phyloP scores from a whole-genome alignment of 1,140 invertebrate species.

The Caenorhabditis remanei region DNA sequence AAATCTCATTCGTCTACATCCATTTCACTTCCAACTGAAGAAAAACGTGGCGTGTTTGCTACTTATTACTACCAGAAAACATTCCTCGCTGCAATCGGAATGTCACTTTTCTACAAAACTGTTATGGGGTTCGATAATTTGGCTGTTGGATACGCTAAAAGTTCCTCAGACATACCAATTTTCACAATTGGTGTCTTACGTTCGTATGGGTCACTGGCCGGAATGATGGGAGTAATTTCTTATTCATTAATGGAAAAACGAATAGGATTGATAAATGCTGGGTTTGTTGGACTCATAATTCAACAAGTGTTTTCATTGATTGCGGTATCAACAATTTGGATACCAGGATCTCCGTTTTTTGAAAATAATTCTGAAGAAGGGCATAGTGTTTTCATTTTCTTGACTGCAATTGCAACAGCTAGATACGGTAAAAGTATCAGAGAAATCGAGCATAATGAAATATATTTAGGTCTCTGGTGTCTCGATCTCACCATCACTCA shows the following conservation, averaged over 20 bases:
- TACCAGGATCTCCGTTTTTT: background rate
- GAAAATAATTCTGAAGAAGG: background rate
- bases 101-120: conserved; percentile 5
- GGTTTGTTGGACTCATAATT: background rate
- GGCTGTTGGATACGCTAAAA: conserved; percentile 11
- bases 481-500: conserved; percentile 3
- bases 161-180: background rate
- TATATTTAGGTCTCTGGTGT: background rate
- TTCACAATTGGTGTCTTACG: background rate
- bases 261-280: background rate
- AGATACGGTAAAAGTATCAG: background rate
- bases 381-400: background rate
- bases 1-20: background rate
- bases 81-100: background rate
- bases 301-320: background rate
- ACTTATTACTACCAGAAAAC: background rate
- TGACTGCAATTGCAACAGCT: conserved; percentile 4
- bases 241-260: background rate
- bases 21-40: too few relatives aligned
- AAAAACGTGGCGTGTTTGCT: background rate
- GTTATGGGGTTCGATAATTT: conserved; percentile 25
- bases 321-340: background rate
- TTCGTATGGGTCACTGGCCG: background rate
- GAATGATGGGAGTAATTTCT: background rate
- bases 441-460: background rate